Evolutionary conservation across 2,797 vertebrate species (phyloP).

Genomic region (Remorina albescens): DNA sequence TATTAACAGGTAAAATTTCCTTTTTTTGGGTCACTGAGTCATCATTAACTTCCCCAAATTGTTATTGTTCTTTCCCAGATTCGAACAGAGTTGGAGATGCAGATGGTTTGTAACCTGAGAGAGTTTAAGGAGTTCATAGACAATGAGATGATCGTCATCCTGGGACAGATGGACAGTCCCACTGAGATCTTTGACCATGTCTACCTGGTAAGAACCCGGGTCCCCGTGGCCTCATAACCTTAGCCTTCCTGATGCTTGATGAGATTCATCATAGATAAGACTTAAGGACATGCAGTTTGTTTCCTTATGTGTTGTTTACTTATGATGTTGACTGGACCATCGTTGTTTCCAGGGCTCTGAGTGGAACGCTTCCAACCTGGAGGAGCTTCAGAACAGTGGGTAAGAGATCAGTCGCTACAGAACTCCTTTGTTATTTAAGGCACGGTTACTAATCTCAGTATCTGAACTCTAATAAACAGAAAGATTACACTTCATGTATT

Average conservation of each 20-base stretch:
- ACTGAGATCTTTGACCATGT: slow-evolving; percentile 98
- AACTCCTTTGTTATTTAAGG: neutral
- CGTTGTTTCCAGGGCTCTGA: slow-evolving; percentile 91
- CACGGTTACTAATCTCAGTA: neutral
- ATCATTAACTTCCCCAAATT: neutral
- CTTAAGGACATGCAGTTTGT: neutral
- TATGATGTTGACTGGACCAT: slow-evolving; percentile 9
- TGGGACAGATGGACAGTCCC: slow-evolving; percentile 99
- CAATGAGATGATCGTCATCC: slow-evolving; percentile 98
- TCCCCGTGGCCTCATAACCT: neutral
- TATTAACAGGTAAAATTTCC: neutral
- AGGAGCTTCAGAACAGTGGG: slow-evolving; percentile 98
- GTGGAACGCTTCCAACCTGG: slow-evolving; percentile 98
- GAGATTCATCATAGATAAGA: neutral
- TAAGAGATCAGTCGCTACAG: slow-evolving; percentile 76
- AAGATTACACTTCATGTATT: neutral
- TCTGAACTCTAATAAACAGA: neutral
- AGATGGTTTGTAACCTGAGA: slow-evolving; percentile 96
- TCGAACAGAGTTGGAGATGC: slow-evolving; percentile 97
- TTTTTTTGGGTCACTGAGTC: neutral
- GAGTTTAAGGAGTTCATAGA: slow-evolving; percentile 99
- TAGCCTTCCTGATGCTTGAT: too few species aligned
- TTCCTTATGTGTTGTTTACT: neutral
- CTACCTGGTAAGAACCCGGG: slow-evolving; percentile 87
- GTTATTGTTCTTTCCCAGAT: slow-evolving; percentile 82